Conservation (phyloP, 1,140 invertebrate genomes). For the Tenebrio molitor region DNA sequence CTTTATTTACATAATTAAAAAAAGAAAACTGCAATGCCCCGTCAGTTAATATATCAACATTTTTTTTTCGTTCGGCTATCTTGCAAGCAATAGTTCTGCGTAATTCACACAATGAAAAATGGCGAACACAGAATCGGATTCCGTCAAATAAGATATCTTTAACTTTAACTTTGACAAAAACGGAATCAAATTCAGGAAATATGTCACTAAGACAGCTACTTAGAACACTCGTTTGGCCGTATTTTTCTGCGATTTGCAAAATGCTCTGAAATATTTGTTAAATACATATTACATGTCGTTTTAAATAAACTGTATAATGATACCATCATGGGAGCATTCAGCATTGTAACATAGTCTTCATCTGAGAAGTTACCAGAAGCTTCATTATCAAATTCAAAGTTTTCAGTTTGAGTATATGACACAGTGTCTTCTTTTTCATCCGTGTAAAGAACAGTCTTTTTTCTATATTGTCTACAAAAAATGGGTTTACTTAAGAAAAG, state of each 20-base stretch:
- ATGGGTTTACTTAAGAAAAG: neutral
- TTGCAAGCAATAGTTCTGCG: conserved; percentile 43
- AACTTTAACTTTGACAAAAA: conserved; percentile 12
- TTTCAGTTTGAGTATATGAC: conserved; percentile 63
- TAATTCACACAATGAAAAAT: conserved; percentile 31
- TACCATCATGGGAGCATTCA: conserved; percentile 1
- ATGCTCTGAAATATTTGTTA: conserved; percentile 2
- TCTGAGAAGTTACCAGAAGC: conserved; percentile 63
- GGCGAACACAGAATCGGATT: conserved; percentile 52
- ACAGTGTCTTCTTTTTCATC: conserved; percentile 56
- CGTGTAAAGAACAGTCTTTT: conserved; percentile 50
- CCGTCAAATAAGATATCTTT: conserved; percentile 53
- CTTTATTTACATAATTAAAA: conserved; percentile 52
- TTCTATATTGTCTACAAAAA: conserved; percentile 50
- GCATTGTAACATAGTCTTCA: conserved; percentile 63
- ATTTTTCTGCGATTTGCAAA: neutral
- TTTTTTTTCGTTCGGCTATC: neutral
- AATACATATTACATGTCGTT: no score
- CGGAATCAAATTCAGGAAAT: conserved; percentile 58
- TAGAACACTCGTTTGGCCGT: neutral
- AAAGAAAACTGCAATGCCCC: conserved; percentile 52
- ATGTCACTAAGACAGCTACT: neutral
- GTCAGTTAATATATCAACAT: conserved; percentile 40
- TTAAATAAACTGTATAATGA: neutral
- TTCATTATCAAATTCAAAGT: conserved; percentile 65